Evolutionary conservation across 2,797 vertebrate genomes (phyloP).

Genomic region (Hirundo rustica): DNA sequence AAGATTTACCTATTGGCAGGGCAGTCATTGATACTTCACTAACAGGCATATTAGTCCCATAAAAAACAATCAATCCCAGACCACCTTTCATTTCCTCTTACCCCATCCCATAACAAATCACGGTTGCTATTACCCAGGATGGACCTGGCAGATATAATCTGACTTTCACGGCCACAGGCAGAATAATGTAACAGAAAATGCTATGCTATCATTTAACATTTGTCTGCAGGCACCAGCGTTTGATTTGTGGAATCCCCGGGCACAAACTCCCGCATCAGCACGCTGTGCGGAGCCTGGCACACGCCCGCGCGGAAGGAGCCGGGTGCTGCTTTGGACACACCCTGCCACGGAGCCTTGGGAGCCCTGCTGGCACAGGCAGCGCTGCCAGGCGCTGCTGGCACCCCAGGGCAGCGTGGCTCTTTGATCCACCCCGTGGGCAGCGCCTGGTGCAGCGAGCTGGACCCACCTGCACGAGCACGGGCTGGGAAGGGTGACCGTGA

Average conservation of each 20-base stretch:
- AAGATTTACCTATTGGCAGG: neutral
- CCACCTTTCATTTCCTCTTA: neutral
- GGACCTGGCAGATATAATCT: neutral
- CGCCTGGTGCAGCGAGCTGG: neutral
- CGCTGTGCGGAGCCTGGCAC: neutral
- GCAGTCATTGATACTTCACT: neutral
- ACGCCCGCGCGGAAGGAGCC: neutral
- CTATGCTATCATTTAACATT: neutral
- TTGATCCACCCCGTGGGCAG: conserved; percentile 27
- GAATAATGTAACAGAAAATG: neutral
- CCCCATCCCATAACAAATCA: neutral
- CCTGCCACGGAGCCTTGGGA: neutral
- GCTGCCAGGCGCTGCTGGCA: neutral
- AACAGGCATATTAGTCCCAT: neutral
- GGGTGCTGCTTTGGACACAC: neutral
- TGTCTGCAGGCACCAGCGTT: neutral
- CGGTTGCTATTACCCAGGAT: neutral
- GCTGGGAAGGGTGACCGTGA: neutral
- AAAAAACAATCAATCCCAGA: neutral
- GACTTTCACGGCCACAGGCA: neutral
- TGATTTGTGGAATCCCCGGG: neutral
- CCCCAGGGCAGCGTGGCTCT: neutral
- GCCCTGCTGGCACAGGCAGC: neutral
- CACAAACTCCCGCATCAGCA: neutral
- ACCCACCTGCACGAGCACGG: neutral